Evolutionary conservation across 1,140 invertebrate genomes (phyloP).

Genomic region (Steinernema feltiae): DNA sequence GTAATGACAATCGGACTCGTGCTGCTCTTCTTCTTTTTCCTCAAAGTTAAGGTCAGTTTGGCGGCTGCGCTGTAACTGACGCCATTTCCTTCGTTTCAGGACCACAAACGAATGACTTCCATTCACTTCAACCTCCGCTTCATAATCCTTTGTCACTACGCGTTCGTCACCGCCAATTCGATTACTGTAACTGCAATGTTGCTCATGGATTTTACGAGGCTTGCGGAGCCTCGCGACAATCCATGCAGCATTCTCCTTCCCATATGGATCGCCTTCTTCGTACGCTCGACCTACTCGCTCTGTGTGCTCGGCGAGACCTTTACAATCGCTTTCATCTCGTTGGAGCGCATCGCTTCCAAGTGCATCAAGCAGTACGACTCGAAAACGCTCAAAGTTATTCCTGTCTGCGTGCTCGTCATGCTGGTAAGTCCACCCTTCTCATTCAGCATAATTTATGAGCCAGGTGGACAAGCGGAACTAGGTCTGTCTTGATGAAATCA

Average conservation of each 20-base stretch:
- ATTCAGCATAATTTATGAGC: too few relatives aligned
- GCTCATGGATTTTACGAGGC: background rate
- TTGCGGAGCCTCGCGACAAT: background rate
- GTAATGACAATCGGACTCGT: background rate
- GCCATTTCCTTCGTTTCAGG: background rate
- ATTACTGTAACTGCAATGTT: background rate
- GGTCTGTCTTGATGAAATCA: too few relatives aligned
- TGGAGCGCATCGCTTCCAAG: background rate
- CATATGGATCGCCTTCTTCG: background rate
- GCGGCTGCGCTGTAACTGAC: background rate
- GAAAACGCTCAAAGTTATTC: background rate
- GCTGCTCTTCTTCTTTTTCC: background rate
- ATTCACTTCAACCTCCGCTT: background rate
- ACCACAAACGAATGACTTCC: background rate
- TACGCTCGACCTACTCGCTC: background rate
- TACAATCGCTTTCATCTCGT: background rate
- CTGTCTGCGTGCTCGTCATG: background rate
- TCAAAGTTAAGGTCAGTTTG: background rate
- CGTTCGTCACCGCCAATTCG: background rate
- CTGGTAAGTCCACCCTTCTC: background rate
- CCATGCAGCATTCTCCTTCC: background rate
- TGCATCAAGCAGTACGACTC: background rate
- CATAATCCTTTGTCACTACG: background rate
- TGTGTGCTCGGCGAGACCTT: background rate
- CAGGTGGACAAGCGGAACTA: background rate